Evolutionary conservation across 1,140 invertebrate species (phyloP).

Genomic region (Cydia splendana): DNA sequence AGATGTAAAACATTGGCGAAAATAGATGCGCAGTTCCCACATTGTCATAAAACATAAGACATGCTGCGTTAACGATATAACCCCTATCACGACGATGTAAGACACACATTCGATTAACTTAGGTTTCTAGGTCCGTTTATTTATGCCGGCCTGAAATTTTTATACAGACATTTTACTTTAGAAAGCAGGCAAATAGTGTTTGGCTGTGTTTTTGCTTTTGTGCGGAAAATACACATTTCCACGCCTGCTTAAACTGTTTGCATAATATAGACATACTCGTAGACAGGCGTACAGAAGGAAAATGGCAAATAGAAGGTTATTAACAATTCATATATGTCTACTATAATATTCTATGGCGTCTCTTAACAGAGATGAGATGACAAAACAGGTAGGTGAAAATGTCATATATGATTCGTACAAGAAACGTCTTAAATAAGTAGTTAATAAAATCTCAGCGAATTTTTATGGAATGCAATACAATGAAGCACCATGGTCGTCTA

Average conservation of each 20-base stretch:
- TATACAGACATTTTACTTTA: slow-evolving; percentile 24
- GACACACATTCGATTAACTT: slow-evolving; percentile 5
- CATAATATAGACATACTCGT: background rate
- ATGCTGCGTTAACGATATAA: slow-evolving; percentile 18
- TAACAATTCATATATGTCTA: slow-evolving; percentile 8
- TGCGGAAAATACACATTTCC: slow-evolving; percentile 22
- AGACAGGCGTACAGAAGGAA: slow-evolving; percentile 10
- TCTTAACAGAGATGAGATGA: too few relatives aligned
- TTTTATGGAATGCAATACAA: too few relatives aligned
- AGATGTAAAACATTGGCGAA: slow-evolving; percentile 38
- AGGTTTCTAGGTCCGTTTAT: slow-evolving; percentile 9
- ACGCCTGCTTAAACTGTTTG: slow-evolving; percentile 18
- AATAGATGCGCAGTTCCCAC: slow-evolving; percentile 45
- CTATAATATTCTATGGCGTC: too few relatives aligned
- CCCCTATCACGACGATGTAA: background rate
- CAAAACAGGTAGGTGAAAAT: too few relatives aligned
- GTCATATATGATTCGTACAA: too few relatives aligned
- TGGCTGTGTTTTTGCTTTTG: slow-evolving; percentile 27
- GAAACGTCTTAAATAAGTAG: too few relatives aligned
- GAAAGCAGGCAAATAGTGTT: slow-evolving; percentile 21
- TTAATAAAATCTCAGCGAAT: too few relatives aligned
- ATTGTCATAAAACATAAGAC: slow-evolving; percentile 41
- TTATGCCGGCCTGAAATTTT: slow-evolving; percentile 25
- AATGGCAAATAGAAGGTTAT: slow-evolving; percentile 27
- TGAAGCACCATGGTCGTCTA: too few relatives aligned